Conservation (phyloP, 2,888 invertebrate genomes). For the Carabus problematicus region DNA sequence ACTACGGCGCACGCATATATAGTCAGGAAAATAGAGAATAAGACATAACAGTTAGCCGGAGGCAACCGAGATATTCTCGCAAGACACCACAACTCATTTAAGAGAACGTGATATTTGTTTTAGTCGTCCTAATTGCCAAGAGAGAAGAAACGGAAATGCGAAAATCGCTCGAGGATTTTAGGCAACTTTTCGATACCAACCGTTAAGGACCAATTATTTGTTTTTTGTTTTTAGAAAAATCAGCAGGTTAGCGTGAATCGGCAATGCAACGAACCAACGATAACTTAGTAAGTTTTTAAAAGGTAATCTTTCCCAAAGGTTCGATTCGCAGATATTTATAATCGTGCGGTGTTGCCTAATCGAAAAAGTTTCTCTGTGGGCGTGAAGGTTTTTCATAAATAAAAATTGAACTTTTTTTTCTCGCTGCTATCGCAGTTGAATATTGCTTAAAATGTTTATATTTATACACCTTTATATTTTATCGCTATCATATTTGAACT, state of each 20-base stretch:
- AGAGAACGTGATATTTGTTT: conserved; percentile 37
- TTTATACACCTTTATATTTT: too few relatives aligned
- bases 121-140: conserved; percentile 31
- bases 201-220: conserved; percentile 27
- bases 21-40: too few relatives aligned
- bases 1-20: too few relatives aligned
- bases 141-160: conserved; percentile 14
- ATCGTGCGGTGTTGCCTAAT: conserved; percentile 46
- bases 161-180: conserved; percentile 4
- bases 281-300: conserved; percentile 49
- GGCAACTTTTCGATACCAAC: conserved; percentile 10
- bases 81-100: conserved; percentile 35
- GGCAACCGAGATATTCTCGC: conserved; percentile 14
- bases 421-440: too few relatives aligned
- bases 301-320: conserved; percentile 51
- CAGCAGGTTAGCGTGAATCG: background rate
- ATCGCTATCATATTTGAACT: background rate
- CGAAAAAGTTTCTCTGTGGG: conserved; percentile 44
- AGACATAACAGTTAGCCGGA: background rate
- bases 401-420: conserved; percentile 7
- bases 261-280: conserved; percentile 10
- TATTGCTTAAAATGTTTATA: too few relatives aligned
- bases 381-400: conserved; percentile 44
- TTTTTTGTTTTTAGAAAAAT: background rate
- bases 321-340: conserved; percentile 52